phyloP scores from a whole-genome alignment of 2,888 invertebrate species.

The Ptychoptera albimana region DNA sequence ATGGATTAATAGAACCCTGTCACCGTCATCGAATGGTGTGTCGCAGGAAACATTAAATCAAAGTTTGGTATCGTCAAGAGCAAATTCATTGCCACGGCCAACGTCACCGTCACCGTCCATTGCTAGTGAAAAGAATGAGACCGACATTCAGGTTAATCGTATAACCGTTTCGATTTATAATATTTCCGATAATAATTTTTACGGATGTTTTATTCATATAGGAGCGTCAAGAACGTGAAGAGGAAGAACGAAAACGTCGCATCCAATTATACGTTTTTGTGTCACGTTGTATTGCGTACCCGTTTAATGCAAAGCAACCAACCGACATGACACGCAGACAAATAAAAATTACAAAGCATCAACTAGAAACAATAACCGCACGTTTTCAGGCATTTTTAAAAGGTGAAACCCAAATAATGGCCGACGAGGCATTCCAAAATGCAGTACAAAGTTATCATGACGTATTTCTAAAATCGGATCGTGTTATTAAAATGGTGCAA shows the following conservation, averaged over 20 bases:
- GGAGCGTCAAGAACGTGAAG: constrained; percentile 89
- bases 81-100: constrained; percentile 57
- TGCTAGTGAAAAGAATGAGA: constrained; percentile 76
- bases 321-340: constrained; percentile 95
- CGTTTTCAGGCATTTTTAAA: constrained; percentile 91
- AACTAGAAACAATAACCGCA: constrained; percentile 83
- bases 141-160: constrained; percentile 51
- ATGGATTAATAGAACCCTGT: constrained; percentile 32
- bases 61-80: constrained; percentile 41
- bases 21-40: constrained; percentile 38
- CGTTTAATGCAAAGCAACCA: constrained; percentile 98
- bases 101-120: constrained; percentile 86
- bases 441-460: constrained; percentile 93
- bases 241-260: constrained; percentile 87
- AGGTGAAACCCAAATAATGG: constrained; percentile 96
- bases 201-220: constrained; percentile 19
- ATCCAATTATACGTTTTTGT: constrained; percentile 97
- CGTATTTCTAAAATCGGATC: constrained; percentile 92
- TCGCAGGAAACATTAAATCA: constrained; percentile 43
- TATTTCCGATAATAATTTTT: background rate
- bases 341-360: constrained; percentile 90
- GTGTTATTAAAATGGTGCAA: constrained; percentile 91
- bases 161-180: background rate
- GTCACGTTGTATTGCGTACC: constrained; percentile 93
- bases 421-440: constrained; percentile 97